These are phyloP conservation scores for Plagiodera versicolora DNA, from an alignment of 2,888 invertebrate species.

Conservation along the genomic window DNA sequence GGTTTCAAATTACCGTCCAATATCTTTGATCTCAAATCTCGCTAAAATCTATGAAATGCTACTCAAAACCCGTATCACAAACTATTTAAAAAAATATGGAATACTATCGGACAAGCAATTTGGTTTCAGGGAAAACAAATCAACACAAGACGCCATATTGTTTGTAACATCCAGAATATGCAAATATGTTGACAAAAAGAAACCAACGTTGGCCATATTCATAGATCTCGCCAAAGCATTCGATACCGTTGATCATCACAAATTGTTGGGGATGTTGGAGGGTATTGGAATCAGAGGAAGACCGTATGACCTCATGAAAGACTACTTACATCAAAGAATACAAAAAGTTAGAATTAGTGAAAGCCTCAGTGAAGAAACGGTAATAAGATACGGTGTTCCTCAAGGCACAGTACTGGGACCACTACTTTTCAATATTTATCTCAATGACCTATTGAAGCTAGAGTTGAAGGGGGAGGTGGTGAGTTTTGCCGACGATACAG, in stretches of 20 bases:
- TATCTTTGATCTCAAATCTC: conserved; percentile 9
- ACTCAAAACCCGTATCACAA: conserved; percentile 8
- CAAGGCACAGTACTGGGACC: no score
- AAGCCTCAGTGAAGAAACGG: background rate
- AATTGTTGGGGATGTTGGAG: background rate
- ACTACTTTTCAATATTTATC: no score
- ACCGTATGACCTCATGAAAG: background rate
- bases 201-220: conserved; percentile 6
- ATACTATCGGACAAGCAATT: conserved; percentile 13
- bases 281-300: conserved; percentile 8
- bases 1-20: conserved; percentile 16
- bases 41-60: conserved; percentile 12
- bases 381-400: no score
- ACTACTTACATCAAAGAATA: background rate
- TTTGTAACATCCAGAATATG: background rate
- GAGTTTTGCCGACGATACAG: no score
- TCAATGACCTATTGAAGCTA: no score
- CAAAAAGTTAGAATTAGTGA: background rate
- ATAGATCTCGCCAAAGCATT: conserved; percentile 7
- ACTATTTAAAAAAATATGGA: conserved; percentile 9
- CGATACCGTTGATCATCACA: conserved; percentile 3
- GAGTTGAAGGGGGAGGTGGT: no score
- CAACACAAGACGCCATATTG: conserved; percentile 7
- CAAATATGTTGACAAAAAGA: conserved; percentile 5
- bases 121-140: conserved; percentile 8